Conservation (phyloP, 1,140 invertebrate species). For the Coelopa frigida region DNA sequence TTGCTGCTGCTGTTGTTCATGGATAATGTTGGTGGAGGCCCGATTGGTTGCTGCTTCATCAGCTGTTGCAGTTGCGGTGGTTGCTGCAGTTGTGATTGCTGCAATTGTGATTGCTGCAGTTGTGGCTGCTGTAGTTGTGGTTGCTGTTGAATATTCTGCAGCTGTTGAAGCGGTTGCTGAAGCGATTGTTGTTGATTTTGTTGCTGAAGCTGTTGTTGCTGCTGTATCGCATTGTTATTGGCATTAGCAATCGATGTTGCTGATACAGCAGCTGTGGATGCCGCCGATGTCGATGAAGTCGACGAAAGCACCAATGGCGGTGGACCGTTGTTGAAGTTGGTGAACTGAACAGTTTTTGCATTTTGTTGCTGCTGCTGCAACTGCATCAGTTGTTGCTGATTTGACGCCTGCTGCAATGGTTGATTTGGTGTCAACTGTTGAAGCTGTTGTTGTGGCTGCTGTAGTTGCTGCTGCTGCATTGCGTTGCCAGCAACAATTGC, state of each 20-base stretch:
- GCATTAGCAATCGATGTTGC: conserved; percentile 11
- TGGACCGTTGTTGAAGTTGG: not conserved
- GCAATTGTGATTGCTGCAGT: conserved; percentile 1
- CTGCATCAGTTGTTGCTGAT: conserved; percentile 18
- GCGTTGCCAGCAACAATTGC: not conserved
- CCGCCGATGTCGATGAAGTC: not conserved
- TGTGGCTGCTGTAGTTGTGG: conserved; percentile 4
- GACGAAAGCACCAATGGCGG: conserved; percentile 9
- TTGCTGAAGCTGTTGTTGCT: conserved; percentile 1
- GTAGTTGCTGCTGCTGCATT: not conserved
- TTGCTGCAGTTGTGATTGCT: conserved; percentile 2
- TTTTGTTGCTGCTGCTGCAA: conserved; percentile 16
- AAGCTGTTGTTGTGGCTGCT: not conserved
- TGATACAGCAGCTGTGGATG: conserved; percentile 2
- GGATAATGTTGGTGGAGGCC: conserved; percentile 2
- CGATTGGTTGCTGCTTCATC: not conserved
- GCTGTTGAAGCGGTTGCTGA: conserved; percentile 5
- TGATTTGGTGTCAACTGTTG: conserved; percentile 14
- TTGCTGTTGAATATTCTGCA: no score
- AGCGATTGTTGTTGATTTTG: conserved; percentile 2
- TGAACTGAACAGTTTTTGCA: not conserved
- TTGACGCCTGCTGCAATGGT: conserved; percentile 20
- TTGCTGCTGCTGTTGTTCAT: conserved; percentile 8
- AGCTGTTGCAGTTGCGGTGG: not conserved
- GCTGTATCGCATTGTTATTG: conserved; percentile 8